phyloP scores from a whole-genome alignment of 2,888 invertebrate species.

The Meiosimyza platycephala region DNA sequence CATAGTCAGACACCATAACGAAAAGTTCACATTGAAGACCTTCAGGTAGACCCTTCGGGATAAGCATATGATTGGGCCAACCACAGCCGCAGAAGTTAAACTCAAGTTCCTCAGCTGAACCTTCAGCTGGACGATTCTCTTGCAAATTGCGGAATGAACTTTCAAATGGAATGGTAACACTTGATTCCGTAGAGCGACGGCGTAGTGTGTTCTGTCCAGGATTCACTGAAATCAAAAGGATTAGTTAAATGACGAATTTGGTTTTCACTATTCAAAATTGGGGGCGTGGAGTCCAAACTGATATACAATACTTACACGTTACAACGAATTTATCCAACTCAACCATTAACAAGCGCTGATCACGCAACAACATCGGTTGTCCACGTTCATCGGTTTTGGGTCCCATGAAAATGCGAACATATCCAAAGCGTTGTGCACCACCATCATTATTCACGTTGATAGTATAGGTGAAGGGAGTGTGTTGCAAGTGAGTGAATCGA shows the following conservation, averaged over 20 bases:
- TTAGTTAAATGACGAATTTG: background rate
- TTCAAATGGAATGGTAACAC: slow-evolving; percentile 86
- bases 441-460: slow-evolving; percentile 73
- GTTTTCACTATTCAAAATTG: background rate
- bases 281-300: background rate
- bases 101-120: slow-evolving; percentile 68
- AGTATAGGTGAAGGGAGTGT: slow-evolving; percentile 76
- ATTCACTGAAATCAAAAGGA: slow-evolving; percentile 69
- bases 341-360: slow-evolving; percentile 74
- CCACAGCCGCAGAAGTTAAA: slow-evolving; percentile 91
- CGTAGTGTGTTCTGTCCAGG: slow-evolving; percentile 76
- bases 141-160: slow-evolving; percentile 82
- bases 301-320: slow-evolving; percentile 69
- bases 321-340: slow-evolving; percentile 77
- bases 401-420: slow-evolving; percentile 75
- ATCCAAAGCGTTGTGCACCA: slow-evolving; percentile 70
- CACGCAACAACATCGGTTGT: slow-evolving; percentile 71
- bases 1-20: slow-evolving; percentile 82
- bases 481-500: slow-evolving; percentile 80
- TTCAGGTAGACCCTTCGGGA: slow-evolving; percentile 76
- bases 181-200: slow-evolving; percentile 77
- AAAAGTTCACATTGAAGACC: slow-evolving; percentile 78
- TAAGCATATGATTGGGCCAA: slow-evolving; percentile 85
- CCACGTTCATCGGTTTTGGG: slow-evolving; percentile 77
- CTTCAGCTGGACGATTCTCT: slow-evolving; percentile 70